Evolutionary conservation across 2,797 vertebrate genomes (phyloP).

Genomic region (Fistularia tabacaria): DNA sequence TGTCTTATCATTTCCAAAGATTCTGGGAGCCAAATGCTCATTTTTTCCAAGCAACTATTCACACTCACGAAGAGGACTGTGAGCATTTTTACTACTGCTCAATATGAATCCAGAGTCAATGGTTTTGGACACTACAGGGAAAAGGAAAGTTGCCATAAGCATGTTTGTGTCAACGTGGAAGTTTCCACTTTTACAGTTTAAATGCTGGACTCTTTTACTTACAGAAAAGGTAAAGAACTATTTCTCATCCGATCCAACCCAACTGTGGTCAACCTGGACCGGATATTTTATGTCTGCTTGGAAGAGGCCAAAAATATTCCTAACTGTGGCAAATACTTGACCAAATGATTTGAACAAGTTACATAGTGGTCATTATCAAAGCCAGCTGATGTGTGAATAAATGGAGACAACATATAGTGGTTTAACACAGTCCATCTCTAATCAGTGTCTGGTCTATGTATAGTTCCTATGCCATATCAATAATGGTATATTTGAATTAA

Average conservation of each 20-base stretch:
- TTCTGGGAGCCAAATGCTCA: constrained; percentile 8
- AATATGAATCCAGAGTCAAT: constrained; percentile 9
- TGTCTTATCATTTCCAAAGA: constrained; percentile 13
- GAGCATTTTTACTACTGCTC: constrained; percentile 27
- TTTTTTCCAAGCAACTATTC: constrained; percentile 37
- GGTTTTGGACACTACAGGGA: constrained; percentile 8
- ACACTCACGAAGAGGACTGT: constrained; percentile 26
- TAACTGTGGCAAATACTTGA: constrained; percentile 54
- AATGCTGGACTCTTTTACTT: constrained; percentile 61
- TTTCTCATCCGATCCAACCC: constrained; percentile 21
- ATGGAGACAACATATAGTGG: constrained; percentile 13
- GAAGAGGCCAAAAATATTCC: constrained; percentile 53
- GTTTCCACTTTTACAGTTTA: constrained; percentile 54
- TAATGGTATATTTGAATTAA: constrained; percentile 23
- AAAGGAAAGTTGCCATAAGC: constrained; percentile 18
- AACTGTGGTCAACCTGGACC: constrained; percentile 28
- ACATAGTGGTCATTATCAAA: constrained; percentile 25
- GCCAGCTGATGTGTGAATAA: constrained; percentile 23
- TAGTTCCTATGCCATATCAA: constrained; percentile 54
- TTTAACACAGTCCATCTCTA: constrained; percentile 18
- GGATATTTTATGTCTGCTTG: constrained; percentile 39
- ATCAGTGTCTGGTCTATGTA: constrained; percentile 15
- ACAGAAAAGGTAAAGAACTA: constrained; percentile 33
- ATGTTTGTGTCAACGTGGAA: constrained; percentile 42
- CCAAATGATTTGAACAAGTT: constrained; percentile 33